phyloP scores from a whole-genome alignment of 2,888 invertebrate genomes.

The Callyntrura sp. region DNA sequence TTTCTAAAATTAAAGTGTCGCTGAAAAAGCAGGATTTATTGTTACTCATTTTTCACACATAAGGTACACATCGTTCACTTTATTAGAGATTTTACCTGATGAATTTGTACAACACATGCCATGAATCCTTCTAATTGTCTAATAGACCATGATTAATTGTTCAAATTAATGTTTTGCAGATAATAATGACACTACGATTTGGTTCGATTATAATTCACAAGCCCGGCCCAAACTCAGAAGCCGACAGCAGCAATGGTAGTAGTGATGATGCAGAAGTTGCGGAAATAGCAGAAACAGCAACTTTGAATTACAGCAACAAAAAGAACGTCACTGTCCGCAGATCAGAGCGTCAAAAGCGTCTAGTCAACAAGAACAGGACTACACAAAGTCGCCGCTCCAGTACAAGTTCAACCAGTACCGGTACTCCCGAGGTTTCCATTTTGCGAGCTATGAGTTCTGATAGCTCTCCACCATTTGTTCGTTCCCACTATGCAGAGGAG shows the following conservation, averaged over 20 bases:
- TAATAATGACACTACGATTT: constrained; percentile 69
- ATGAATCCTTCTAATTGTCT: too few species aligned
- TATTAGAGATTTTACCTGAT: neutral
- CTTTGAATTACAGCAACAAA: constrained; percentile 19
- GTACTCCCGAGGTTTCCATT: constrained; percentile 49
- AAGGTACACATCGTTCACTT: neutral
- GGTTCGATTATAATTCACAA: constrained; percentile 71
- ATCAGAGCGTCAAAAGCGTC: constrained; percentile 48
- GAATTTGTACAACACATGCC: too few species aligned
- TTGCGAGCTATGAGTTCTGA: constrained; percentile 47
- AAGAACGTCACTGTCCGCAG: neutral
- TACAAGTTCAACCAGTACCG: constrained; percentile 14
- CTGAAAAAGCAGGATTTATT: too few species aligned
- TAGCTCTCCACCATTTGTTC: constrained; percentile 52
- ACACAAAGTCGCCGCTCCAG: constrained; percentile 23
- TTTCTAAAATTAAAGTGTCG: too few species aligned
- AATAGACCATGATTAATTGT: neutral
- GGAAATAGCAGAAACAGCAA: constrained; percentile 65
- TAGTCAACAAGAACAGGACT: constrained; percentile 10
- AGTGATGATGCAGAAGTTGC: constrained; percentile 61
- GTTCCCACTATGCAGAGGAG: constrained; percentile 59
- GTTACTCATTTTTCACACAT: too few species aligned
- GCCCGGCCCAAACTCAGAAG: constrained; percentile 54
- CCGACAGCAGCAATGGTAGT: constrained; percentile 39
- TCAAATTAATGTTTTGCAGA: neutral